Conservation (phyloP, 2,113 vertebrate genomes). For the Petrocephalus microphthalmus region DNA sequence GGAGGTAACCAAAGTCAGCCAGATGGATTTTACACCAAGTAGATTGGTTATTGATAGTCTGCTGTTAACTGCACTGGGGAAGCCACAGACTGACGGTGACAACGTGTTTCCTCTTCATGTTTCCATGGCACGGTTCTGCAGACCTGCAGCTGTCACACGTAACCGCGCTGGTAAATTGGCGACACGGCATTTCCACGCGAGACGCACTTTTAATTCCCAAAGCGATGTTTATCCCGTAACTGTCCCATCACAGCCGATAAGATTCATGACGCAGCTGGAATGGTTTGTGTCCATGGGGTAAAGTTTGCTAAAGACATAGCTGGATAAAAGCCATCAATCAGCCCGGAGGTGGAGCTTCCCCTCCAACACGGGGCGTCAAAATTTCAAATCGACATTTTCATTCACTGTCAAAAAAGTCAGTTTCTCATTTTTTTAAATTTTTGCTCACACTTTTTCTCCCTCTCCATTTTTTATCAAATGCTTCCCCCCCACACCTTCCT, state of each 20-base stretch:
- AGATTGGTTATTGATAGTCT: conserved; percentile 21
- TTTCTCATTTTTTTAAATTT: conserved; percentile 46
- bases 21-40: conserved; percentile 24
- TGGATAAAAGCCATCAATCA: conserved; percentile 24
- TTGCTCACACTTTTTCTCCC: conserved; percentile 54
- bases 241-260: not conserved
- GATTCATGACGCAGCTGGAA: not conserved
- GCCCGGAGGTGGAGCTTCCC: conserved; percentile 20
- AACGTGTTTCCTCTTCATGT: conserved; percentile 21
- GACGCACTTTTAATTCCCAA: not conserved
- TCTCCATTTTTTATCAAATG: conserved; percentile 59
- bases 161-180: not conserved
- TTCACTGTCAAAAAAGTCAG: conserved; percentile 37
- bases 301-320: not conserved
- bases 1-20: conserved; percentile 16
- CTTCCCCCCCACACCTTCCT: conserved; percentile 26
- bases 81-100: conserved; percentile 16
- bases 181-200: not conserved
- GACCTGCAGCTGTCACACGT: not conserved
- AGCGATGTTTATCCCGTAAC: not conserved
- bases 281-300: not conserved
- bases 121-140: conserved; percentile 15
- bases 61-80: conserved; percentile 13
- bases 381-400: conserved; percentile 48
- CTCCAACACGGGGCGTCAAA: conserved; percentile 40